Conservation (phyloP, 2,888 invertebrate species). For the Pachydiplax longipennis region DNA sequence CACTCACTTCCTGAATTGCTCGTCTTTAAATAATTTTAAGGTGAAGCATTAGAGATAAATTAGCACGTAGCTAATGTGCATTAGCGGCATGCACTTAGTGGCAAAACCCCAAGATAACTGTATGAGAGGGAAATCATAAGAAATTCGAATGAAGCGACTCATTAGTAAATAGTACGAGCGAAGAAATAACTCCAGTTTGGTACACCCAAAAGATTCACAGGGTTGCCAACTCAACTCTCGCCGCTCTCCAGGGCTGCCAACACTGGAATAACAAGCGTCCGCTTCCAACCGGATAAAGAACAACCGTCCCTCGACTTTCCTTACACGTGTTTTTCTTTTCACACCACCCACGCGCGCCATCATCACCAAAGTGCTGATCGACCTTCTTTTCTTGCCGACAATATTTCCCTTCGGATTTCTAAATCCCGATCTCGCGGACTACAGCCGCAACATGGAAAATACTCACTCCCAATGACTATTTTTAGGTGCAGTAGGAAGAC, state of each 20-base stretch:
- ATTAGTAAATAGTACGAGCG: too few relatives aligned
- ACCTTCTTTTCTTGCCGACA: neutral
- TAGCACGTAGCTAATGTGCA: too few relatives aligned
- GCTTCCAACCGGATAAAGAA: neutral
- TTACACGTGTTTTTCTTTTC: neutral
- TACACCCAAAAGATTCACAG: neutral
- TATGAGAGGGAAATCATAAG: too few relatives aligned
- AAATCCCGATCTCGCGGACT: neutral
- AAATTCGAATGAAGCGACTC: neutral
- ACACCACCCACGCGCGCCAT: neutral
- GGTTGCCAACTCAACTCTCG: neutral
- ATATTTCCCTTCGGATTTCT: neutral
- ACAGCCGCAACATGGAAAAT: neutral
- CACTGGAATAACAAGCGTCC: neutral
- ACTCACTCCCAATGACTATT: neutral
- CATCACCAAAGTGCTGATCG: neutral
- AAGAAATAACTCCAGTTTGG: neutral
- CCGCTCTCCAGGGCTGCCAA: neutral
- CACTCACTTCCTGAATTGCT: too few relatives aligned
- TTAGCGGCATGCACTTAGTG: too few relatives aligned
- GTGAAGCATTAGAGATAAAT: too few relatives aligned
- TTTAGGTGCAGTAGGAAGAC: neutral
- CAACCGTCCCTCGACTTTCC: neutral
- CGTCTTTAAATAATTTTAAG: too few relatives aligned
- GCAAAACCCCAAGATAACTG: too few relatives aligned